Base-by-base conservation (phyloP, 1,140 invertebrate genomes). In the Adoxophyes honmai region DNA sequence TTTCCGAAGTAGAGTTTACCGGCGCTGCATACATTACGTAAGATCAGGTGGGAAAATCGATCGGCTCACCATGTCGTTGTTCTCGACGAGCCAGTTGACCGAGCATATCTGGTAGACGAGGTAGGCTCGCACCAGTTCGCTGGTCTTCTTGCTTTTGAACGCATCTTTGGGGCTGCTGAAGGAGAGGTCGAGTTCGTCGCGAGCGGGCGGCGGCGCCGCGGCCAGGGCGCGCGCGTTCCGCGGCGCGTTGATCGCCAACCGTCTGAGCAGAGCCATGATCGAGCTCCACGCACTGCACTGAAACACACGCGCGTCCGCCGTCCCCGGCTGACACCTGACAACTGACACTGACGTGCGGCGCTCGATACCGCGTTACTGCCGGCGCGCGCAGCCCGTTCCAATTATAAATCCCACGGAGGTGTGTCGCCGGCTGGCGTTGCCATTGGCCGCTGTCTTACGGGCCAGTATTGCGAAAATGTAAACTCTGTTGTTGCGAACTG, bases 121-220 rank as follows among this genome's bases (percentile, higher is more conserved):
- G 73, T 98, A 95, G 14, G 97, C 98, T 59, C 98, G 91, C 6
- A 99, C 69, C 39, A 99, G 91, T 89, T 99, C 98, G 89, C 91
- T 94, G 57, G 96, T 99, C 55, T 96, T 98, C 92, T 99, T 99
- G 89, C 97, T 98, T 89, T 97, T 97, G 85, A 96, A 96, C 28
- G 95, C 92, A 39, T 95, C 94, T 60, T 93, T 91, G 7, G 94
- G 92, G 89, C 95, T 94, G 81, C 94, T 93, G 88, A 96, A 99
- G 62, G 92, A 93, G 55, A 98, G 92, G 90, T 99, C 98, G 38
- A 98, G 90, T 1, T 94, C 93, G 88, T 97, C 96, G 53, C 91
- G 90, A 4, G 73, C 67, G 56, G 75, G 59, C 4, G 76, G 67
- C 6, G 79, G 64, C 57, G 78, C 59, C 16, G 81, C 62, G 54